A percentile compares a stretch with the other conserved stretches of the same genome.
These are phyloP conservation scores for Hermaeophaga mercurialis DNA, from an alignment of 2,888 invertebrate species.

Conservation along the genomic window DNA sequence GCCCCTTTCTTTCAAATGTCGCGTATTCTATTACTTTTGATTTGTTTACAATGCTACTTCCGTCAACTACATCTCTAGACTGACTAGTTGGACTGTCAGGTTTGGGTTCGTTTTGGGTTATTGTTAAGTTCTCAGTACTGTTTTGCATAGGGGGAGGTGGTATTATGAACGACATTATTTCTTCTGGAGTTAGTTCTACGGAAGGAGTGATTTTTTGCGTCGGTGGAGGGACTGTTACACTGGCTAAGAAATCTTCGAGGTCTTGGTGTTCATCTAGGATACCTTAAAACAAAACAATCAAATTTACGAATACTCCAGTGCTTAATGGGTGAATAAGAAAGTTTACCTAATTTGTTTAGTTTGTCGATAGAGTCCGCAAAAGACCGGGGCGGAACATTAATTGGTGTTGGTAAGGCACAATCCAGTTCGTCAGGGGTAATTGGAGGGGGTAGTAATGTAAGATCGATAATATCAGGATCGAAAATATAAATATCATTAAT, in stretches of 20 bases:
- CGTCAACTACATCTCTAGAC: slow-evolving; percentile 54
- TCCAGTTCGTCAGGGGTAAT: slow-evolving; percentile 83
- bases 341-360: slow-evolving; percentile 51
- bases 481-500: slow-evolving; percentile 64
- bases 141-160: slow-evolving; percentile 70
- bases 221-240: slow-evolving; percentile 81
- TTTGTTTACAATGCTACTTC: slow-evolving; percentile 58
- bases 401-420: slow-evolving; percentile 69
- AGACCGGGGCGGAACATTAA: slow-evolving; percentile 75
- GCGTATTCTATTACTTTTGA: slow-evolving; percentile 70
- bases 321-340: too few relatives aligned
- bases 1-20: slow-evolving; percentile 72
- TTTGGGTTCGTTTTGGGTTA: slow-evolving; percentile 26
- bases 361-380: slow-evolving; percentile 70
- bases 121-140: slow-evolving; percentile 34
- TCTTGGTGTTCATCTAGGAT: slow-evolving; percentile 62
- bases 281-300: too few relatives aligned
- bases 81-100: slow-evolving; percentile 27
- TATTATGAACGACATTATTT: slow-evolving; percentile 84
- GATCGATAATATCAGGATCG: slow-evolving; percentile 88
- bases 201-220: slow-evolving; percentile 75
- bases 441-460: slow-evolving; percentile 86
- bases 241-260: slow-evolving; percentile 83
- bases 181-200: slow-evolving; percentile 79
- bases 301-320: too few relatives aligned